Evolutionary conservation across 2,113 vertebrate species (phyloP).

Genomic region (Leucopsar rothschildi): DNA sequence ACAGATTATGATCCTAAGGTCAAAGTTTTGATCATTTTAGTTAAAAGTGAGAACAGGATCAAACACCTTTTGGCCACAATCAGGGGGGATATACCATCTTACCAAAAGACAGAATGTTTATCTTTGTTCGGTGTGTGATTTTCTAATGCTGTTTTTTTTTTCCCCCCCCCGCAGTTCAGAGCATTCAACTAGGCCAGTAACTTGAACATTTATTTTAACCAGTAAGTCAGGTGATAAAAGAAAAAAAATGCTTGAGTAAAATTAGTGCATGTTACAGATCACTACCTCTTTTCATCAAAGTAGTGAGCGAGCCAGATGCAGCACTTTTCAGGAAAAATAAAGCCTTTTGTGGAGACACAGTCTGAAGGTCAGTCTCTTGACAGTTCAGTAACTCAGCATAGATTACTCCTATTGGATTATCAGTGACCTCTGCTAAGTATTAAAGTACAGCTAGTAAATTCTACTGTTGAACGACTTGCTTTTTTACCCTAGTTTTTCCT

Average conservation of each 20-base stretch:
- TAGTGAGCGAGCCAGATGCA: neutral
- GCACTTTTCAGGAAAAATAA: neutral
- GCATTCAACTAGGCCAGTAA: neutral
- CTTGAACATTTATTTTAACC: neutral
- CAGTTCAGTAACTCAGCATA: neutral
- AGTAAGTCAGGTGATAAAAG: neutral
- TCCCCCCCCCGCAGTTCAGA: neutral
- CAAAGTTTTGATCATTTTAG: neutral
- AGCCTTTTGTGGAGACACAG: neutral
- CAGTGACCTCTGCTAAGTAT: neutral
- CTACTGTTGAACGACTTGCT: neutral
- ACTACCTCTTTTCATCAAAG: neutral
- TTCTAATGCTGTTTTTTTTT: neutral
- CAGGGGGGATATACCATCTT: neutral
- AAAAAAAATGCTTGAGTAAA: neutral
- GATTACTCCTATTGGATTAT: neutral
- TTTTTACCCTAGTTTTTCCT: neutral
- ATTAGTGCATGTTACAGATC: neutral
- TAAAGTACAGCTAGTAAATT: neutral
- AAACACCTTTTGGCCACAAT: neutral
- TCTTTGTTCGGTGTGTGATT: neutral
- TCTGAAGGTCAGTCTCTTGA: neutral
- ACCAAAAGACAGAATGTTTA: neutral
- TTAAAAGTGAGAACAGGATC: neutral
- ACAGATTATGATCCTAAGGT: neutral